Percentiles rank a stretch among this genome's conserved stretches.
These are phyloP conservation scores for Aricia agestis DNA, from an alignment of 1,140 invertebrate species.

Conservation along the genomic window DNA sequence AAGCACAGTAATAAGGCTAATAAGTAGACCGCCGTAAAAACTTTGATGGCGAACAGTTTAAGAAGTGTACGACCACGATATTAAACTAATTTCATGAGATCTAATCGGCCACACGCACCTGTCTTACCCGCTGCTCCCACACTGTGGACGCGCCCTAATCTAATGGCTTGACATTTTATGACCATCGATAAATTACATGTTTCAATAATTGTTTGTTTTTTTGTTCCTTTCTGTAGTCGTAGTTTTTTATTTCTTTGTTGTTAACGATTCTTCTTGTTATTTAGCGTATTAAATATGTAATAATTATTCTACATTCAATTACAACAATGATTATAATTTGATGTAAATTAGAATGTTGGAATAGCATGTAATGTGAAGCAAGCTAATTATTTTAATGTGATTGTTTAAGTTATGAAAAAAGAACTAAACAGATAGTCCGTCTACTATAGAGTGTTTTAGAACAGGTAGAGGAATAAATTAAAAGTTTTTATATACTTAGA, in stretches of 20 bases:
- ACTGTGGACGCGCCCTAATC: constrained; percentile 15
- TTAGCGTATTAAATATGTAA: background rate
- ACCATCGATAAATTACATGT: constrained; percentile 36
- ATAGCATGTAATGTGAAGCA: background rate
- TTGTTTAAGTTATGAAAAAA: no score
- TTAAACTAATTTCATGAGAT: constrained; percentile 21
- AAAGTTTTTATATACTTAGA: no score
- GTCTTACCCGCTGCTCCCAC: constrained; percentile 20
- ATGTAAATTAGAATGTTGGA: background rate
- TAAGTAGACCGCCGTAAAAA: background rate
- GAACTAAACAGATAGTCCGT: no score
- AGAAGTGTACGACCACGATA: constrained; percentile 15
- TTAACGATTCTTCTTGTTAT: constrained; percentile 9
- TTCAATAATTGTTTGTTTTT: constrained; percentile 49
- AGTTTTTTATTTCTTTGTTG: constrained; percentile 5
- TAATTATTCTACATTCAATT: background rate
- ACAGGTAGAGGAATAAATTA: no score
- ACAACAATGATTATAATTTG: background rate
- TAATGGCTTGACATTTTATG: constrained; percentile 28
- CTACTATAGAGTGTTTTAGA: no score
- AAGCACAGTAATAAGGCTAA: background rate
- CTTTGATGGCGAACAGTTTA: background rate
- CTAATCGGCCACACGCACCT: constrained; percentile 16
- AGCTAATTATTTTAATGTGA: background rate
- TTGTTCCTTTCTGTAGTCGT: constrained; percentile 26